Evolutionary conservation across 1,140 invertebrate species (phyloP).

Genomic region (Charaxes varanes): DNA sequence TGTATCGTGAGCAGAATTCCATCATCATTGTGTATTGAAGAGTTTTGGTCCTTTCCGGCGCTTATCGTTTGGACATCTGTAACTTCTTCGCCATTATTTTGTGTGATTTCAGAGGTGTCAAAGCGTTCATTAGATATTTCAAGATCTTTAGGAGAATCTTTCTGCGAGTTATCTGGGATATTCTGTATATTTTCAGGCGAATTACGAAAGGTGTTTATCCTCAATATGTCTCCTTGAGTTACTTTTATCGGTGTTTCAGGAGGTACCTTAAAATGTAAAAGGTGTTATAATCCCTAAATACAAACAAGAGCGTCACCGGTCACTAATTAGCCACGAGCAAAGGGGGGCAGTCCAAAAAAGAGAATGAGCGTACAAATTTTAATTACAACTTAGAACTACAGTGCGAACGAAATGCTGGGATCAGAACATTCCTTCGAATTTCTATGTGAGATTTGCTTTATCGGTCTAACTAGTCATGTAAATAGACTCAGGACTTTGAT

Average conservation of each 20-base stretch:
- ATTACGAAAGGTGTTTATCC: slow-evolving; percentile 70
- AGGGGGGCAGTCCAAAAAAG: no score
- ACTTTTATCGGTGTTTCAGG: slow-evolving; percentile 32
- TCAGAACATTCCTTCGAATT: no score
- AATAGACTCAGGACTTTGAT: no score
- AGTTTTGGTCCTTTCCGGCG: background rate
- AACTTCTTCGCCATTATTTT: no score
- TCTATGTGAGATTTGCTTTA: no score
- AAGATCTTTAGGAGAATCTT: background rate
- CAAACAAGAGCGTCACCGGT: background rate
- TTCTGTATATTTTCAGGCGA: slow-evolving; percentile 5
- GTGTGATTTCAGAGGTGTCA: background rate
- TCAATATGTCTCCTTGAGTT: slow-evolving; percentile 72
- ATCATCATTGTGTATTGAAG: slow-evolving; percentile 12
- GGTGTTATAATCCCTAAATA: background rate
- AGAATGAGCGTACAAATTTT: no score
- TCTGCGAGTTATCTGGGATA: background rate
- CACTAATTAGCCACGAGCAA: no score
- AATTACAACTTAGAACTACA: no score
- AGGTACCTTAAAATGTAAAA: slow-evolving; percentile 6
- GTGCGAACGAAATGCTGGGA: no score
- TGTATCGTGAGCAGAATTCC: slow-evolving; percentile 70
- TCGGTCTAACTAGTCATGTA: no score
- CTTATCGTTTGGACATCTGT: background rate
- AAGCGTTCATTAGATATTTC: background rate